Evolutionary conservation across 2,113 vertebrate genomes (phyloP).

Genomic region (Noctilio leporinus): DNA sequence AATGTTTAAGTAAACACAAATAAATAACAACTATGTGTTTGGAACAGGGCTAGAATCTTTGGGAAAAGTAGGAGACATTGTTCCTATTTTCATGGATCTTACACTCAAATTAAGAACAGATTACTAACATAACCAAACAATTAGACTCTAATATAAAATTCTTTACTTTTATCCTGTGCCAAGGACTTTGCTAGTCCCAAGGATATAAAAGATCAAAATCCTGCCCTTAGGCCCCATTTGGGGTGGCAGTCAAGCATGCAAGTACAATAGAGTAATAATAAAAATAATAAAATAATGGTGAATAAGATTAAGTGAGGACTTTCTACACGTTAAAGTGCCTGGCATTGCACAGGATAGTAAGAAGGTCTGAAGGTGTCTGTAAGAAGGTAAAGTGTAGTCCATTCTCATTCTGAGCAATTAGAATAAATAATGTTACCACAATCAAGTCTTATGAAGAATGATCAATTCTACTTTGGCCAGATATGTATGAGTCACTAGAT

Average conservation of each 20-base stretch:
- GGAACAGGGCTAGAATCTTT: not conserved
- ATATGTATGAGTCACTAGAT: not conserved
- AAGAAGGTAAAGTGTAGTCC: not conserved
- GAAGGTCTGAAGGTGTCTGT: not conserved
- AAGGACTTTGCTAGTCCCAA: not conserved
- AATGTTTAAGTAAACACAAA: not conserved
- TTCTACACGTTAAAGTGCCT: not conserved
- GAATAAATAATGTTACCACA: not conserved
- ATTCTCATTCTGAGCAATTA: not conserved
- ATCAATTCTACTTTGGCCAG: not conserved
- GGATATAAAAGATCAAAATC: not conserved
- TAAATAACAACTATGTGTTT: not conserved
- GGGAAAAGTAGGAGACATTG: not conserved
- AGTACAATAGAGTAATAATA: not conserved
- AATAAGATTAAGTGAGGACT: not conserved
- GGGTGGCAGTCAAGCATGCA: not conserved
- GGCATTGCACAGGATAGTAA: not conserved
- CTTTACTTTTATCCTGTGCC: not conserved
- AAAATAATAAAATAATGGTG: not conserved
- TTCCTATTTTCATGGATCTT: not conserved
- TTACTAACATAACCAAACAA: not conserved
- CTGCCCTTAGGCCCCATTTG: not conserved
- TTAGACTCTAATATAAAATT: not conserved
- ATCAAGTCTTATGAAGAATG: not conserved
- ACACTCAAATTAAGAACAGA: not conserved